A percentile compares a stretch with the other conserved stretches of the same genome.
Evolutionary conservation across 2,888 invertebrate genomes (phyloP).

Genomic region (Meghimatium bilineatum): DNA sequence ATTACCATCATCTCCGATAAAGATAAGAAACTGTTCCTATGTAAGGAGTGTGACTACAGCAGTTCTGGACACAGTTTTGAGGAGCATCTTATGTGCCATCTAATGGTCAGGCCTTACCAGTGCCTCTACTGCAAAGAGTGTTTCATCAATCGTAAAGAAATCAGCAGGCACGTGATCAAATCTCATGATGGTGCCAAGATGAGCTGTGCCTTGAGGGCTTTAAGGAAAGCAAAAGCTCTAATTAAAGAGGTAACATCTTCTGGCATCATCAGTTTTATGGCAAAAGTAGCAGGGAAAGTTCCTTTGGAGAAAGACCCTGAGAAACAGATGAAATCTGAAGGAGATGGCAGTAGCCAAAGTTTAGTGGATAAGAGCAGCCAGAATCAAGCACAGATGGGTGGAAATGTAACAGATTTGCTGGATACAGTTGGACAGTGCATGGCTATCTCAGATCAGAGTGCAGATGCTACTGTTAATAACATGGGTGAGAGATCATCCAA

Average conservation of each 20-base stretch:
- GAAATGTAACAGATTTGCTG: neutral
- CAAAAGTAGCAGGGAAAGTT: slow-evolving; percentile 52
- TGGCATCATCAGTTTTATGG: slow-evolving; percentile 50
- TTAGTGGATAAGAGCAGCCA: neutral
- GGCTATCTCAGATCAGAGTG: neutral
- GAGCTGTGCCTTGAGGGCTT: slow-evolving; percentile 55
- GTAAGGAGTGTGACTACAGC: slow-evolving; percentile 54
- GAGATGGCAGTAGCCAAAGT: neutral
- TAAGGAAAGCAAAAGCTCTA: slow-evolving; percentile 52
- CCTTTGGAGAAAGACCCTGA: slow-evolving; percentile 48
- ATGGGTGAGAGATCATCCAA: neutral
- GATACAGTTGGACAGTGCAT: neutral
- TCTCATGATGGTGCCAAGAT: slow-evolving; percentile 54
- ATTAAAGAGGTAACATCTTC: slow-evolving; percentile 52
- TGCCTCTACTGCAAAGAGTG: slow-evolving; percentile 57
- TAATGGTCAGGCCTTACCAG: slow-evolving; percentile 54
- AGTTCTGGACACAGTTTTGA: slow-evolving; percentile 54
- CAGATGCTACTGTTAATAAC: neutral
- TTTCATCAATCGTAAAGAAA: slow-evolving; percentile 54
- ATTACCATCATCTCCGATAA: slow-evolving; percentile 38
- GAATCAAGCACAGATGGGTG: too few species aligned
- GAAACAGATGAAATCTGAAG: slow-evolving; percentile 18
- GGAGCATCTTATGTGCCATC: slow-evolving; percentile 58
- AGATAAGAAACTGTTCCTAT: slow-evolving; percentile 40
- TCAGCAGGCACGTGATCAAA: slow-evolving; percentile 51